A percentile compares a stretch with the other conserved stretches of the same genome.
Conservation (phyloP, 2,797 vertebrate genomes). For the Prunella strophiata region DNA sequence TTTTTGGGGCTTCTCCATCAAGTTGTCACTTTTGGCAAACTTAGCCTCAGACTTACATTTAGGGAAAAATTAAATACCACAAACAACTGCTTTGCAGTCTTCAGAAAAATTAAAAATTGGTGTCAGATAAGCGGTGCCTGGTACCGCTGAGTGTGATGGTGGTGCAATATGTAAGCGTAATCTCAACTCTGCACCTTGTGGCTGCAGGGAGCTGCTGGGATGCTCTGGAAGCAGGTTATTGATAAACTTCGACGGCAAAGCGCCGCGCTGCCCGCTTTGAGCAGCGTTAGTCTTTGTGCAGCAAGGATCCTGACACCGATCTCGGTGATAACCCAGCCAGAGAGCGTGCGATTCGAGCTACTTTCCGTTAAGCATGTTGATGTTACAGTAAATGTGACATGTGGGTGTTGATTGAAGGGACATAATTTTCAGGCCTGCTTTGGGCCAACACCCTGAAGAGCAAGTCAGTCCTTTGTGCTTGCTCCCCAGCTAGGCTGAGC, state of each 20-base stretch:
- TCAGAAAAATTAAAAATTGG: slow-evolving; percentile 58
- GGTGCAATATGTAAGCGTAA: background rate
- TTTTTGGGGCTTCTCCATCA: background rate
- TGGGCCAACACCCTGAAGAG: slow-evolving; percentile 45
- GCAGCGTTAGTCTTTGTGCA: slow-evolving; percentile 49
- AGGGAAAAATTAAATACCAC: too few relatives aligned
- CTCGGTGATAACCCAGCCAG: slow-evolving; percentile 21
- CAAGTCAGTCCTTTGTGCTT: background rate
- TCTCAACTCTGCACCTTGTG: background rate
- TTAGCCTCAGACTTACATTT: background rate
- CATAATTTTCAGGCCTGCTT: slow-evolving; percentile 49
- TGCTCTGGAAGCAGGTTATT: background rate
- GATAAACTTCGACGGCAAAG: background rate
- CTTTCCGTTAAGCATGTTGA: slow-evolving; percentile 57
- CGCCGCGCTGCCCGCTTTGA: background rate
- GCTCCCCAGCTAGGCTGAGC: background rate
- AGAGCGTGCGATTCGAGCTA: background rate
- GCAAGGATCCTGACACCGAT: slow-evolving; percentile 48
- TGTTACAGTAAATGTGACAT: slow-evolving; percentile 57
- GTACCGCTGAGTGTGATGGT: background rate
- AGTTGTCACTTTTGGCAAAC: background rate
- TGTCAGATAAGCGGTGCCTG: slow-evolving; percentile 17
- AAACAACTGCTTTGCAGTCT: background rate
- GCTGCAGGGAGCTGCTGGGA: background rate
- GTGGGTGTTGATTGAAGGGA: slow-evolving; percentile 55